A percentile compares a stretch with the other conserved stretches of the same genome.
Conservation (phyloP, 1,140 invertebrate species). For the Panagrolaimus sp. region DNA sequence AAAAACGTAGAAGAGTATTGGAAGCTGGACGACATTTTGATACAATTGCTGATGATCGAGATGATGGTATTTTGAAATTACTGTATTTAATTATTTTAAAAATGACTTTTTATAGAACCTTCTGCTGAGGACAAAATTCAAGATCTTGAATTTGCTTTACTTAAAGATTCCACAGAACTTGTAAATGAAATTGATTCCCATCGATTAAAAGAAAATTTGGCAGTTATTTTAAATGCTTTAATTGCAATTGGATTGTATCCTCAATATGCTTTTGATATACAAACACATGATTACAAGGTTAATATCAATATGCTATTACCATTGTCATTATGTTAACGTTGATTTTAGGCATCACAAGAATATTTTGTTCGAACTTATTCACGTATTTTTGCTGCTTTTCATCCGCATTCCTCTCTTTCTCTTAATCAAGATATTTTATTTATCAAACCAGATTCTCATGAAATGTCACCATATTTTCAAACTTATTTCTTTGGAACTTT, state of each 20-base stretch:
- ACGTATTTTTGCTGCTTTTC: conserved; percentile 35
- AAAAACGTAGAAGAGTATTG: conserved; percentile 27
- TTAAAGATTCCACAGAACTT: conserved; percentile 23
- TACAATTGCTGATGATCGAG: neutral
- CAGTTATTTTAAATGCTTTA: conserved; percentile 32
- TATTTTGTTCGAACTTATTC: conserved; percentile 39
- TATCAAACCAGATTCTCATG: conserved; percentile 28
- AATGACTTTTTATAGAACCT: neutral
- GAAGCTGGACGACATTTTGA: conserved; percentile 34
- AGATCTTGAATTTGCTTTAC: conserved; percentile 38
- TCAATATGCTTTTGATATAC: conserved; percentile 37
- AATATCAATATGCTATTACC: neutral
- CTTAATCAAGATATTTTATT: conserved; percentile 26
- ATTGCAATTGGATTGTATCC: conserved; percentile 40
- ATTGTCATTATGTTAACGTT: neutral
- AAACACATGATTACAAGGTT: conserved; percentile 18
- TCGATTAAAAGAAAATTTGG: conserved; percentile 27
- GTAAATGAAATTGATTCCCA: conserved; percentile 28
- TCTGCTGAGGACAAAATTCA: conserved; percentile 20
- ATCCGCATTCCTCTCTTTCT: conserved; percentile 38
- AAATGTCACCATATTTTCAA: conserved; percentile 34
- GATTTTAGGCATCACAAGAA: conserved; percentile 22
- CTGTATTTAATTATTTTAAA: no score
- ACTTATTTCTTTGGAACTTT: conserved; percentile 35
- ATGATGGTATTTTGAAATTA: neutral